Conservation (phyloP, 2,797 vertebrate species). For the Typhlichthys eigenmanni region DNA sequence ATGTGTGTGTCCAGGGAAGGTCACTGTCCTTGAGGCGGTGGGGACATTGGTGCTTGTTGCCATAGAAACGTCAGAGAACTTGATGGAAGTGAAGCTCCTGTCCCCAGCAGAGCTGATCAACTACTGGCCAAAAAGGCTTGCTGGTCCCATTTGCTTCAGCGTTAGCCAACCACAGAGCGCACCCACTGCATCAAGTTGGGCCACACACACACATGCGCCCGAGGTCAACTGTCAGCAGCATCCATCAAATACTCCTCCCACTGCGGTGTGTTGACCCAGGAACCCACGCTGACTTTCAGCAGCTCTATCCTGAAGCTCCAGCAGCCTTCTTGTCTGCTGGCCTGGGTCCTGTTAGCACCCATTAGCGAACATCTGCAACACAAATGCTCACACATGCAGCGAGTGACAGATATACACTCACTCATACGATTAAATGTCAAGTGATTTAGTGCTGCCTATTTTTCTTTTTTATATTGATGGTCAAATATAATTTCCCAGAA, state of each 20-base stretch:
- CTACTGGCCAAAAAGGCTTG: conserved; percentile 76
- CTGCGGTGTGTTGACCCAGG: too few species aligned
- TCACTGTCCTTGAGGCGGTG: conserved; percentile 68
- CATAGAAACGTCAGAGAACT: conserved; percentile 76
- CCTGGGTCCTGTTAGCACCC: too few species aligned
- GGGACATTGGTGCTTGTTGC: conserved; percentile 70
- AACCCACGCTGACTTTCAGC: too few species aligned
- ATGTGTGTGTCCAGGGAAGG: conserved; percentile 58
- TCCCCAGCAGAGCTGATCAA: conserved; percentile 80
- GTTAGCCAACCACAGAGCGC: conserved; percentile 76
- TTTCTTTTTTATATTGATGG: too few species aligned
- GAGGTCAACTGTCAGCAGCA: neutral
- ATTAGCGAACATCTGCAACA: too few species aligned
- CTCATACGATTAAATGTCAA: too few species aligned
- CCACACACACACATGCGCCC: neutral
- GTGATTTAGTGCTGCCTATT: too few species aligned
- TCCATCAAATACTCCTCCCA: neutral
- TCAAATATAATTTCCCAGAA: too few species aligned
- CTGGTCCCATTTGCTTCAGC: conserved; percentile 78
- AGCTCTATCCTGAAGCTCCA: too few species aligned
- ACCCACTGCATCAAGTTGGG: conserved; percentile 77
- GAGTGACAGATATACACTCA: too few species aligned
- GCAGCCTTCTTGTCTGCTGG: too few species aligned
- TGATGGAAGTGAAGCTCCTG: conserved; percentile 78
- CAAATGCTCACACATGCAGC: too few species aligned